Conservation (phyloP, 1,140 invertebrate species). For the Mamestra configurata region DNA sequence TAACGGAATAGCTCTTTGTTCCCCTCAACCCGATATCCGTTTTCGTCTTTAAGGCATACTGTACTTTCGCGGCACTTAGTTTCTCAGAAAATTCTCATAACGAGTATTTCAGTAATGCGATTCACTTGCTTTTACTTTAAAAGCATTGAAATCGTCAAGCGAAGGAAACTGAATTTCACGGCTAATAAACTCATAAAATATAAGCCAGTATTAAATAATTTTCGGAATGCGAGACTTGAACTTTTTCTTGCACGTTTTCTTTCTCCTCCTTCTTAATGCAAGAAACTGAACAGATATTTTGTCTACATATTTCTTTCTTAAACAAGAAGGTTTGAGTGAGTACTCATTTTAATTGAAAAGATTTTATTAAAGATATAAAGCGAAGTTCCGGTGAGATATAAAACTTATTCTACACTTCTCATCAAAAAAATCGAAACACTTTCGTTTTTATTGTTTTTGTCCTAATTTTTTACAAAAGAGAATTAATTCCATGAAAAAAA, state of each 20-base stretch:
- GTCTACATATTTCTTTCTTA: not conserved
- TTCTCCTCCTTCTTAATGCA: not conserved
- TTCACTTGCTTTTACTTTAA: slow-evolving; percentile 51
- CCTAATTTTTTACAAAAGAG: too few relatives aligned
- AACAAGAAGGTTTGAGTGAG: not conserved
- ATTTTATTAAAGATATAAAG: not conserved
- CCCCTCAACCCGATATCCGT: slow-evolving; percentile 43
- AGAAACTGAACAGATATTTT: not conserved
- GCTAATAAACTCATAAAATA: slow-evolving; percentile 44
- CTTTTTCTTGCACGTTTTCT: not conserved
- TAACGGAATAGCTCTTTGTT: slow-evolving; percentile 45
- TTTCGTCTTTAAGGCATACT: slow-evolving; percentile 11
- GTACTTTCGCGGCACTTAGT: slow-evolving; percentile 33
- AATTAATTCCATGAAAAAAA: too few relatives aligned
- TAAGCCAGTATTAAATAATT: slow-evolving; percentile 30
- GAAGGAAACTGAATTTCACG: slow-evolving; percentile 36
- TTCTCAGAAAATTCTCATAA: slow-evolving; percentile 30
- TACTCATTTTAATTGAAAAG: slow-evolving; percentile 19
- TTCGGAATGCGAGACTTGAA: slow-evolving; percentile 3
- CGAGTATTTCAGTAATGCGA: slow-evolving; percentile 42
- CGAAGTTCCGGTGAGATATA: slow-evolving; percentile 12
- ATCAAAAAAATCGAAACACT: too few relatives aligned
- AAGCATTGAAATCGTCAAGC: slow-evolving; percentile 45
- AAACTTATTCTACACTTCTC: slow-evolving; percentile 64
- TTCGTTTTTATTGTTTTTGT: too few relatives aligned